These are phyloP conservation scores for Antechinus flavipes DNA, from an alignment of 2,113 vertebrate species.

Conservation along the genomic window DNA sequence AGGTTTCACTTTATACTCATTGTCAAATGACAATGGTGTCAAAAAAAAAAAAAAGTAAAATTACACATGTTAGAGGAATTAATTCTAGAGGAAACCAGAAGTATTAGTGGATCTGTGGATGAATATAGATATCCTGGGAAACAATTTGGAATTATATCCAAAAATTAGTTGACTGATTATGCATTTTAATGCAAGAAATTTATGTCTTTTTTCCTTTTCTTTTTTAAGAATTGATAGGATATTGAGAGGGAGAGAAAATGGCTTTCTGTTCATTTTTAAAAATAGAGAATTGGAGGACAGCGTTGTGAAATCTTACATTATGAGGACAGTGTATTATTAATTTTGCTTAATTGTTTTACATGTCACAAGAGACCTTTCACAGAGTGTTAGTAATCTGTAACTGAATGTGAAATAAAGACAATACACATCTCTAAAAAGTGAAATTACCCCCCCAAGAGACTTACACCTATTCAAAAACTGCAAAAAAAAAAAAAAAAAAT, in stretches of 20 bases:
- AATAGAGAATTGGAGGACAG: not conserved
- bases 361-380: not conserved
- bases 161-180: not conserved
- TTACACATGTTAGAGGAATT: not conserved
- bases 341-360: not conserved
- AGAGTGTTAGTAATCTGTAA: not conserved
- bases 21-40: not conserved
- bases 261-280: not conserved
- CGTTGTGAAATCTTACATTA: not conserved
- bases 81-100: not conserved
- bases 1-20: not conserved
- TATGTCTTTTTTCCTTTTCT: not conserved
- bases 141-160: not conserved
- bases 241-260: not conserved
- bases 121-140: not conserved
- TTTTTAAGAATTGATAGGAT: not conserved
- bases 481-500: not conserved
- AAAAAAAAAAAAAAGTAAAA: not conserved
- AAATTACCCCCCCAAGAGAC: not conserved
- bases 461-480: not conserved
- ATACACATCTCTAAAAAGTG: not conserved
- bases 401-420: not conserved
- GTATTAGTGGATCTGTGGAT: not conserved
- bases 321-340: not conserved
- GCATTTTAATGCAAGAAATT: not conserved